Conservation (phyloP, 2,888 invertebrate species). For the Eudemis profundana region DNA sequence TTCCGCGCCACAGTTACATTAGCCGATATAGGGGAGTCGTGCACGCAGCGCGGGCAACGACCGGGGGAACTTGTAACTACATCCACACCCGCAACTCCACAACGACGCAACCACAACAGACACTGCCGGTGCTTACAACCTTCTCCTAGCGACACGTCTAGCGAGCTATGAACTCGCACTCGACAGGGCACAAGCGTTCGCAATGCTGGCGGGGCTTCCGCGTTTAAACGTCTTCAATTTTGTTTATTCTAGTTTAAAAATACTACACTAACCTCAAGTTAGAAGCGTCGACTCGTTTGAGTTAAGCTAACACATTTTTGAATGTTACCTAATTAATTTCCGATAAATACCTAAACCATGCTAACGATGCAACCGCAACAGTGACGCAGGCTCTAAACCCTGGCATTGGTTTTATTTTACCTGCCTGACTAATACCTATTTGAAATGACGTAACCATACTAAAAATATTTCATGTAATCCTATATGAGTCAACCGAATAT, state of each 20-base stretch:
- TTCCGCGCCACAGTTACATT: slow-evolving; percentile 68
- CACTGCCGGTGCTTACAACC: slow-evolving; percentile 56
- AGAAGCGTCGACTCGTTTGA: background rate
- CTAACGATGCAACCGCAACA: too few species aligned
- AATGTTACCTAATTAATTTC: slow-evolving; percentile 5
- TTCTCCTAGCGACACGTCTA: slow-evolving; percentile 49
- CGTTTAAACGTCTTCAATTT: slow-evolving; percentile 50
- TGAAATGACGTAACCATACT: slow-evolving; percentile 10
- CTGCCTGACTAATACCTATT: background rate
- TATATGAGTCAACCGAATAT: slow-evolving; percentile 24
- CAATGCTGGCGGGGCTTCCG: slow-evolving; percentile 70
- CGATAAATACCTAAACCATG: too few species aligned
- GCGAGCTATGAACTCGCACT: slow-evolving; percentile 74
- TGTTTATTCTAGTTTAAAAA: slow-evolving; percentile 42
- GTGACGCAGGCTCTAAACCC: slow-evolving; percentile 4
- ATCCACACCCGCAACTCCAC: slow-evolving; percentile 64
- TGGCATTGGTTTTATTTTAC: slow-evolving; percentile 1
- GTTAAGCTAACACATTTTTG: background rate
- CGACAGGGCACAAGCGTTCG: slow-evolving; percentile 64
- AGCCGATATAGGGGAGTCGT: slow-evolving; percentile 78
- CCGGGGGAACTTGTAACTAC: slow-evolving; percentile 85
- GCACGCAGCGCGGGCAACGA: slow-evolving; percentile 81
- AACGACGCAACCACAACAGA: slow-evolving; percentile 64
- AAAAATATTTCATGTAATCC: slow-evolving; percentile 20
- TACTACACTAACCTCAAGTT: slow-evolving; percentile 7